phyloP scores from a whole-genome alignment of 2,797 vertebrate genomes.

The Neolamprologus multifasciatus region DNA sequence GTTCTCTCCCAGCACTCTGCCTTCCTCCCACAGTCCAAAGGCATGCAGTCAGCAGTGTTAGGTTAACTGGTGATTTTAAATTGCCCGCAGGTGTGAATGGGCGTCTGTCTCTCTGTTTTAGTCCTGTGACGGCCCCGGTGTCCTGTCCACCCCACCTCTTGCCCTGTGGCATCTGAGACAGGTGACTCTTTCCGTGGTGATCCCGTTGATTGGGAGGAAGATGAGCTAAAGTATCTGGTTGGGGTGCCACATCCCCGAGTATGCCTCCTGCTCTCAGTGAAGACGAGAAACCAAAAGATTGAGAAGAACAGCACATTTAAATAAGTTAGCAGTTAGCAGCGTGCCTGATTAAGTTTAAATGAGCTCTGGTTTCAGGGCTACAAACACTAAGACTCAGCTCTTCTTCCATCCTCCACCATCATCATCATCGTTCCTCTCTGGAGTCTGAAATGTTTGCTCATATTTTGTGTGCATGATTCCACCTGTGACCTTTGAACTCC shows the following conservation, averaged over 20 bases:
- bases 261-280: not conserved
- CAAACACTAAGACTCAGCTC: not conserved
- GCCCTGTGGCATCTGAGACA: not conserved
- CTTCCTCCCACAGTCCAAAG: not conserved
- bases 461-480: not conserved
- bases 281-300: not conserved
- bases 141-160: not conserved
- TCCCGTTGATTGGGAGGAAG: not conserved
- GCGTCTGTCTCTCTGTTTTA: not conserved
- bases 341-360: conserved; percentile 50
- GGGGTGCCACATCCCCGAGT: not conserved
- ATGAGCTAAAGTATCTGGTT: not conserved
- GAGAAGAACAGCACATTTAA: conserved; percentile 37
- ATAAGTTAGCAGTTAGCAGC: conserved; percentile 41
- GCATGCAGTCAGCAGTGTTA: not conserved
- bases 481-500: conserved; percentile 34
- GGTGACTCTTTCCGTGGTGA: not conserved
- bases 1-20: not conserved
- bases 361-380: conserved; percentile 37
- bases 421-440: not conserved
- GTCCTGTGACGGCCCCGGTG: not conserved
- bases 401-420: not conserved
- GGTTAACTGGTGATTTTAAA: not conserved
- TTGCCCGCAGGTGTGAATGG: not conserved
- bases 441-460: conserved; percentile 14